Evolutionary conservation across 2,888 invertebrate genomes (phyloP).

Genomic region (Tyria jacobaeae): DNA sequence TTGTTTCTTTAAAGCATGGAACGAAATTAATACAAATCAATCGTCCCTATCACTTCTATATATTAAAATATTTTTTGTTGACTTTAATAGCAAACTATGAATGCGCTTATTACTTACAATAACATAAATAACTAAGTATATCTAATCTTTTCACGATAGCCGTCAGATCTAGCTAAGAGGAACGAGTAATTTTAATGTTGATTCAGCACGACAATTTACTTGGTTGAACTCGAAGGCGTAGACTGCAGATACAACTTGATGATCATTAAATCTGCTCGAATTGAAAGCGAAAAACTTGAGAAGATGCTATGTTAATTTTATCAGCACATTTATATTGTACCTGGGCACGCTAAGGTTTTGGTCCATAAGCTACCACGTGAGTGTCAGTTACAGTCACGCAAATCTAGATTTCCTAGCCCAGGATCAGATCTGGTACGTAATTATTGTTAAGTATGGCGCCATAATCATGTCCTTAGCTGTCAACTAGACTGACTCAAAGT

Average conservation of each 20-base stretch:
- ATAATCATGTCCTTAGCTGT: constrained; percentile 33
- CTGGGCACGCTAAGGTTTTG: constrained; percentile 37
- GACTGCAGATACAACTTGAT: constrained; percentile 11
- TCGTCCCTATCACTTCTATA: not conserved
- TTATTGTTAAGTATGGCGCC: constrained; percentile 30
- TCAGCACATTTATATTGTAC: constrained; percentile 15
- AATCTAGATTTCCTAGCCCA: constrained; percentile 27
- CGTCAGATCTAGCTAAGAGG: not conserved
- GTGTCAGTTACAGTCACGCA: constrained; percentile 35
- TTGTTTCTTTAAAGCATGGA: not conserved
- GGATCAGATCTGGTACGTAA: constrained; percentile 23
- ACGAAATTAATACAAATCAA: not conserved
- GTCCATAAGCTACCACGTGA: constrained; percentile 37
- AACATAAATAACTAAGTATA: not conserved
- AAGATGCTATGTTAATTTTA: constrained; percentile 16
- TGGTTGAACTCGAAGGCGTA: constrained; percentile 4
- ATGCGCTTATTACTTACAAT: not conserved
- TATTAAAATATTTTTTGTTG: not conserved
- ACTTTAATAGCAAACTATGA: too few relatives aligned
- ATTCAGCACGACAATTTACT: constrained; percentile 11
- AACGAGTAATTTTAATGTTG: constrained; percentile 2
- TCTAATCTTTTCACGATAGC: not conserved
- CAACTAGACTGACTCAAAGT: constrained; percentile 27
- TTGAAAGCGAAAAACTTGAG: constrained; percentile 22
- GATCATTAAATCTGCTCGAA: constrained; percentile 8